These are phyloP conservation scores for Tetrax tetrax DNA, from an alignment of 2,113 vertebrate genomes.

Conservation along the genomic window DNA sequence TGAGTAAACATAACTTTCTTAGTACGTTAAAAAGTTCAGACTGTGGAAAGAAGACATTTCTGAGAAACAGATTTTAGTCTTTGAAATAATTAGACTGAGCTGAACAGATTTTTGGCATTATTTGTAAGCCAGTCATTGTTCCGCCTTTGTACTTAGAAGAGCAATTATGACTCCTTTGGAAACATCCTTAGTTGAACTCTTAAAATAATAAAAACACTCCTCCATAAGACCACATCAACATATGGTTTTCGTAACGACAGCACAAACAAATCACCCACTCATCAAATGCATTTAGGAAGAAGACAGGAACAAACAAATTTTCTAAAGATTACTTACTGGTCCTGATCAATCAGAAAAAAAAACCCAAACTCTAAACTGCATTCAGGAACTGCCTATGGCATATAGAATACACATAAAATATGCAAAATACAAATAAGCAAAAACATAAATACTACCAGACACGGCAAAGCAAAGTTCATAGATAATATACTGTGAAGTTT, in stretches of 20 bases:
- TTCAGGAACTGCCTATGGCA: not conserved
- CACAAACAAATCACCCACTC: slow-evolving; percentile 69
- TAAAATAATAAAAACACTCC: slow-evolving; percentile 72
- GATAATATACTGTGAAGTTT: not conserved
- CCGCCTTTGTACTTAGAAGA: slow-evolving; percentile 65
- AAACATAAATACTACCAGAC: not conserved
- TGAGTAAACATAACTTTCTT: not conserved
- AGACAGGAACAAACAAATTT: slow-evolving; percentile 56
- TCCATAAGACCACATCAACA: slow-evolving; percentile 61
- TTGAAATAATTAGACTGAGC: slow-evolving; percentile 62
- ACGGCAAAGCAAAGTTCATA: not conserved
- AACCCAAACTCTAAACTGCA: not conserved
- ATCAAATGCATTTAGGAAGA: slow-evolving; percentile 62
- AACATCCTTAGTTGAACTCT: slow-evolving; percentile 68
- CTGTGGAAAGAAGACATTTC: slow-evolving; percentile 28
- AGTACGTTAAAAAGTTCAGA: slow-evolving; percentile 2
- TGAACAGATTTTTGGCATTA: slow-evolving; percentile 68
- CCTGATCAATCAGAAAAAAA: slow-evolving; percentile 36
- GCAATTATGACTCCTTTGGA: slow-evolving; percentile 68
- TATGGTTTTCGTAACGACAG: slow-evolving; percentile 63
- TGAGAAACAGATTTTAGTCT: slow-evolving; percentile 48
- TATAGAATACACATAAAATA: not conserved
- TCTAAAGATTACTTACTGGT: slow-evolving; percentile 43
- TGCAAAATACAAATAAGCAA: slow-evolving; percentile 27
- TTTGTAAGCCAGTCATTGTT: slow-evolving; percentile 63